Evolutionary conservation across 2,113 vertebrate genomes (phyloP), one percentile per base, ranked within the genome.

Genomic region (Galeopterus variegatus): DNA sequence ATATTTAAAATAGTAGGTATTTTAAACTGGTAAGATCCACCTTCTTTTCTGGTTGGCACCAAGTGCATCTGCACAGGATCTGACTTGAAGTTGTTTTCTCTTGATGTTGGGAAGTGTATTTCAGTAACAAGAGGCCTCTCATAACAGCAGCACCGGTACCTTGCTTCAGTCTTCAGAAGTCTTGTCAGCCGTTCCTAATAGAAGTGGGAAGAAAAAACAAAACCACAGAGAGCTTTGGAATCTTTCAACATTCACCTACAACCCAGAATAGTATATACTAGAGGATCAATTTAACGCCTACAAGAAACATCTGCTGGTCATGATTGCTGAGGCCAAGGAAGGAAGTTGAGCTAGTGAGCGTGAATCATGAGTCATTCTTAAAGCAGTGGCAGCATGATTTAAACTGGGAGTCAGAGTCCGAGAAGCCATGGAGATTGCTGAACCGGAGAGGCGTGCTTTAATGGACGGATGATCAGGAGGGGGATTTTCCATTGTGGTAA

Each of bases 1-100:
- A 54, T 79, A 88, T 79, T 83, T 83, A 79, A 93, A 93, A 65
- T 84, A 94, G 17, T 58, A 54, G 3, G 33, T 72, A 5, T 75
- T 79, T 91, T 69, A 31, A 95, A 89, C 11, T 31, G 19, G 79
- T 70, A 69, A 83, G n/a, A 5, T 67, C 33, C 36, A 81, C 85
- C 11, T 33, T 70, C 82, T 77, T 93, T 89, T 6, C 14, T 14
- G 17, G 17, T 60, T 79, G 77, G 36, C 21, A 69, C 26, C 41
- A 52, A 33, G 26, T 26, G 17, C n/a, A 52, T 73, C 19, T 7
- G 5, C 33, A 33, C 0, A 33, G 56, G 76, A 24, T 88, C 18
- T 36, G 36, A 3, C 19, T 65, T n/a, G 58, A 72, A 56, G 21
- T 48, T 41, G 18, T 26, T 56, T 19, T 36, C 65, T 88, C 48